phyloP scores from a whole-genome alignment of 2,888 invertebrate genomes.

The Tanytarsus gracilentus region DNA sequence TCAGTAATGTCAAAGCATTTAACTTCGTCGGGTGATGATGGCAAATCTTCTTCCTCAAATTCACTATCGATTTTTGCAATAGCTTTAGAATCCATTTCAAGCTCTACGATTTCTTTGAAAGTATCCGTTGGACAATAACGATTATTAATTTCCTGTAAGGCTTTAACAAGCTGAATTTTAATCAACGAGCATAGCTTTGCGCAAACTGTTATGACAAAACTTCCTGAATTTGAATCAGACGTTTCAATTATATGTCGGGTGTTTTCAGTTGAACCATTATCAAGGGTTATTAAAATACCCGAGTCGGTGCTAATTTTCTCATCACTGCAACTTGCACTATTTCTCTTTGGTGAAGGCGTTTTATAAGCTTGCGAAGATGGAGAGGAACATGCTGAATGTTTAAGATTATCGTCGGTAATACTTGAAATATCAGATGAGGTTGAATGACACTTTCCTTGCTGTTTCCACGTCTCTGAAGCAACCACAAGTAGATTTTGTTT shows the following conservation, averaged over 20 bases:
- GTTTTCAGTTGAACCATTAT: constrained; percentile 10
- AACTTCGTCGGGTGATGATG: constrained; percentile 24
- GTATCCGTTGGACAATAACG: constrained; percentile 29
- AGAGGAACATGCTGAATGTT: constrained; percentile 8
- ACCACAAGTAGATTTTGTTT: constrained; percentile 30
- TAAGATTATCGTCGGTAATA: constrained; percentile 24
- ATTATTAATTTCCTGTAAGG: constrained; percentile 52
- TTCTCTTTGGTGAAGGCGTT: constrained; percentile 17
- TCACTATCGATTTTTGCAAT: constrained; percentile 28
- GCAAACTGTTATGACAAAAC: constrained; percentile 47
- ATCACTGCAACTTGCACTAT: neutral
- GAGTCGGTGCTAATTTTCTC: constrained; percentile 21
- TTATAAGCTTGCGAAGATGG: constrained; percentile 10
- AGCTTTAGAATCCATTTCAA: constrained; percentile 30
- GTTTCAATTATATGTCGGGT: constrained; percentile 31
- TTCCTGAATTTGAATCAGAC: constrained; percentile 37
- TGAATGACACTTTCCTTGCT: constrained; percentile 28
- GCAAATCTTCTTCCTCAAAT: constrained; percentile 18
- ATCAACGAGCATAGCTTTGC: constrained; percentile 69
- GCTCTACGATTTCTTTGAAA: constrained; percentile 30
- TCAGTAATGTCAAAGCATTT: constrained; percentile 29
- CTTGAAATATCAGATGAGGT: constrained; percentile 29
- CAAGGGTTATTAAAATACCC: constrained; percentile 26
- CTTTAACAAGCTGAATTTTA: constrained; percentile 67
- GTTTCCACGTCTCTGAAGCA: constrained; percentile 18